Evolutionary conservation across 2,797 vertebrate species (phyloP).

Genomic region (Gallinago solitaria): DNA sequence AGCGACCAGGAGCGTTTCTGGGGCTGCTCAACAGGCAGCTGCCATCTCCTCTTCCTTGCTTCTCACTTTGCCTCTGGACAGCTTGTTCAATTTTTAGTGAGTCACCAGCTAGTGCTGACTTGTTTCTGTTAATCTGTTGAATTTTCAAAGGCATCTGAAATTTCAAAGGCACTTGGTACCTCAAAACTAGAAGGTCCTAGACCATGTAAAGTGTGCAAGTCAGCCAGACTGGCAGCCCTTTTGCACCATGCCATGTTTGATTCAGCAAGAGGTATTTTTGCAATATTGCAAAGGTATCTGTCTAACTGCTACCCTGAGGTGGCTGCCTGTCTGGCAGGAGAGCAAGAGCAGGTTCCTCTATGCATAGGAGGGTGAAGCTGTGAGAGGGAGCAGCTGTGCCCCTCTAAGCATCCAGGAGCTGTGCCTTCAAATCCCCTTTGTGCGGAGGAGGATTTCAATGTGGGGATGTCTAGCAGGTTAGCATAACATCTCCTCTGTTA

Average conservation of each 20-base stretch:
- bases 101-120: neutral
- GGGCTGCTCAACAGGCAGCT: neutral
- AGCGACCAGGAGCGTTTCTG: neutral
- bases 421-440: neutral
- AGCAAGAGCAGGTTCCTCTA: neutral
- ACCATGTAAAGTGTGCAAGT: rapidly evolving
- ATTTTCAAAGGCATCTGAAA: neutral
- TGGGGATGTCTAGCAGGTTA: neutral
- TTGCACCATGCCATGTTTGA: neutral
- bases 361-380: neutral
- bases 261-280: neutral
- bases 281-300: neutral
- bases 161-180: no score
- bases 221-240: neutral
- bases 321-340: neutral
- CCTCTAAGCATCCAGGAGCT: rapidly evolving
- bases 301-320: neutral
- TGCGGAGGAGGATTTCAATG: neutral
- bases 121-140: neutral
- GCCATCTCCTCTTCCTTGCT: neutral
- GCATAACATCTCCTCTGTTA: neutral
- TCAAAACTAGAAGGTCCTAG: neutral
- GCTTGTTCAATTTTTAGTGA: neutral
- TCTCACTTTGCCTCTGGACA: neutral
- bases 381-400: neutral